Evolutionary conservation across 2,797 vertebrate species (phyloP), one percentile per base, ranked within the genome.

Genomic region (Sebastes goodei): DNA sequence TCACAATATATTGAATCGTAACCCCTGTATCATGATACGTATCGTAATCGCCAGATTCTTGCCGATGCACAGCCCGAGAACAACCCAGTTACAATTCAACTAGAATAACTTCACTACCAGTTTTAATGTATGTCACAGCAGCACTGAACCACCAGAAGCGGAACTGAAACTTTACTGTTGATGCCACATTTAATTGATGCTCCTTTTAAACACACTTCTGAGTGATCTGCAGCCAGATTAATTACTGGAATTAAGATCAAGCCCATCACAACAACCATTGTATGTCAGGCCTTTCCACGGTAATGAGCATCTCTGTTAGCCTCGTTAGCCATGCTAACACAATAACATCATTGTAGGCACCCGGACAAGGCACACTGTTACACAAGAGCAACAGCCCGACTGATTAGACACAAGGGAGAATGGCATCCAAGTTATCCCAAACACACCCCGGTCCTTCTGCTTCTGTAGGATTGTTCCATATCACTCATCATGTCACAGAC

Each of bases 211-310:
- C 64, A 68, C 25, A 71, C 32, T 42, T 81, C 20, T 80, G 87
- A 88, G 78, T 91, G 75, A 88, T 90, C 86, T 67, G 74, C 35
- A 30, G 84, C 88, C 83, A 82, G 76, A 93, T 88, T 94, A 95
- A 96, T 97, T 96, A 95, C 86, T 89, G 72, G 56, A 94, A 96
- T 96, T 93, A 95, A 75, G 75, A 82, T 88, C 71, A 82, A 83
- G 86, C 74, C 86, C 92, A 92, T 96, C 95, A 94, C 85, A 80
- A 71, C 87, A 57, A 68, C 83, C 87, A 76, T 81, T 83, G 88
- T 85, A 64, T 81, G 82, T 76, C 89, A 89, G 68, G 63, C 59
- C 86, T 61, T 61, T 89, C 74, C 81, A 57, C 70, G 21, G 74
- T 92, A 94, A 94, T 94, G 92, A 94, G 93, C 74, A 74, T 74